These are phyloP conservation scores for Cisticola juncidis DNA, from an alignment of 2,113 vertebrate genomes.

Conservation along the genomic window DNA sequence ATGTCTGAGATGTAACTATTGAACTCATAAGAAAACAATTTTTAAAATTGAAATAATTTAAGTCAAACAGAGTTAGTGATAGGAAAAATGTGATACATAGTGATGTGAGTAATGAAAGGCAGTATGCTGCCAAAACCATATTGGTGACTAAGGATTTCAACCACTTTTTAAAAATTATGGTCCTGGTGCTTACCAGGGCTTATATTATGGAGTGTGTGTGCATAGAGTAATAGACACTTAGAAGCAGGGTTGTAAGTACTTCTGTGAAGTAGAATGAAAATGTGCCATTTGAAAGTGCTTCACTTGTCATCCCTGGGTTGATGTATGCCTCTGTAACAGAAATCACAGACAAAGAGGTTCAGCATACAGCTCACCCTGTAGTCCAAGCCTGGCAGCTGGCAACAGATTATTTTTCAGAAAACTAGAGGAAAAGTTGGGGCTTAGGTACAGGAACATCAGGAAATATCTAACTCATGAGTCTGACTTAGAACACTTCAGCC, in stretches of 20 bases:
- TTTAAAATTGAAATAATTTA: slow-evolving; percentile 16
- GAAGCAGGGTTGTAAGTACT: neutral
- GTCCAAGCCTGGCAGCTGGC: neutral
- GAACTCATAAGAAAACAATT: neutral
- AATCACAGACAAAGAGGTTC: neutral
- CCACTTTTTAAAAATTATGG: neutral
- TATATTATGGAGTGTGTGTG: neutral
- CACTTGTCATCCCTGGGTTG: neutral
- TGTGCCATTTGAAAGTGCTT: slow-evolving; percentile 10
- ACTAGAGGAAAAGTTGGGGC: neutral
- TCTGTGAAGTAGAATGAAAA: slow-evolving; percentile 26
- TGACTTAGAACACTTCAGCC: neutral
- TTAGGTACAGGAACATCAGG: neutral
- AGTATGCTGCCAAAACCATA: slow-evolving; percentile 8
- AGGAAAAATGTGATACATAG: neutral
- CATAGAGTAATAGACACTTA: neutral
- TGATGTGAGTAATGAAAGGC: slow-evolving; percentile 13
- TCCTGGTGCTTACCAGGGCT: neutral
- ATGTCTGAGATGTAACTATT: neutral
- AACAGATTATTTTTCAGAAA: slow-evolving; percentile 4
- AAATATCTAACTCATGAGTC: neutral
- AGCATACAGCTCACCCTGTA: neutral
- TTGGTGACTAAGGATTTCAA: slow-evolving; percentile 6
- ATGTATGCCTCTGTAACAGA: neutral
- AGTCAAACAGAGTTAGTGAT: neutral